Evolutionary conservation across 2,113 vertebrate genomes (phyloP).

Genomic region (Tringa solitaria): DNA sequence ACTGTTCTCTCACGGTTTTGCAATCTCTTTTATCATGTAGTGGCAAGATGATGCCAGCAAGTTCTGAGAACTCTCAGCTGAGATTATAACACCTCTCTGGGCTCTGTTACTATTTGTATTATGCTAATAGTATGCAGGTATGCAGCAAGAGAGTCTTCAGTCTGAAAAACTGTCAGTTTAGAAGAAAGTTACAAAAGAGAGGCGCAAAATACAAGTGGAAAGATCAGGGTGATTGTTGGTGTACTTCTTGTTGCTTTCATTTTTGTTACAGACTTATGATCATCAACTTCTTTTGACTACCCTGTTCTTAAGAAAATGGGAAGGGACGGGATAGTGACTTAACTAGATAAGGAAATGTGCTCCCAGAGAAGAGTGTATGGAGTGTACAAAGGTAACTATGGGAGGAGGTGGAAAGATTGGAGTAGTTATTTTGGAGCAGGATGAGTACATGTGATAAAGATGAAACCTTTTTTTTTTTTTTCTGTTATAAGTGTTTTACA

Average conservation of each 20-base stretch:
- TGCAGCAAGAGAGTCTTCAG: background rate
- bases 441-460: background rate
- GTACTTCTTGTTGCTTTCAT: background rate
- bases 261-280: background rate
- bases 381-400: background rate
- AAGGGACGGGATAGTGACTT: background rate
- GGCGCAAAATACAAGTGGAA: background rate
- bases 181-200: background rate
- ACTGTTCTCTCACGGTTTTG: background rate
- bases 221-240: background rate
- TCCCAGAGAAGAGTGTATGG: background rate
- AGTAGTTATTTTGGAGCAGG: background rate
- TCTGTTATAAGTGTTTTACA: background rate
- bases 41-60: background rate
- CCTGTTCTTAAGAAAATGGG: background rate
- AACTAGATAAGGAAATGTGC: background rate
- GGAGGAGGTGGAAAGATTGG: background rate
- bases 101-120: background rate
- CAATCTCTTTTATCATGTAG: background rate
- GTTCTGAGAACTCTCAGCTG: background rate
- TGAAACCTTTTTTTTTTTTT: background rate
- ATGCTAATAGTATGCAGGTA: background rate
- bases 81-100: background rate
- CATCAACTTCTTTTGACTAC: background rate
- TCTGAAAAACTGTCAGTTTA: background rate